Conservation (phyloP, 2,797 vertebrate species). For the Apodemus agrarius region DNA sequence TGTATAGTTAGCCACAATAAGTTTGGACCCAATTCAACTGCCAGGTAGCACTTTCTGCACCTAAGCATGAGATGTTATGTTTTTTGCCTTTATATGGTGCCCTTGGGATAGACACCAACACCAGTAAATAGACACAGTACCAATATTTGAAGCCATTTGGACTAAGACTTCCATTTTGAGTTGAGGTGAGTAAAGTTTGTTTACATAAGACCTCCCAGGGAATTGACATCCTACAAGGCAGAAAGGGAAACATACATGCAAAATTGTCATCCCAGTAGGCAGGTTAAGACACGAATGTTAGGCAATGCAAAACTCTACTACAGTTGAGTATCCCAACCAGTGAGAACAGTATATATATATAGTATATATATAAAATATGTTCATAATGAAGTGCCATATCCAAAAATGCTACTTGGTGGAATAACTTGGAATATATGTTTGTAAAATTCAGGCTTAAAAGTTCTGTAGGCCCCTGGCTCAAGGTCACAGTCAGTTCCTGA, state of each 20-base stretch:
- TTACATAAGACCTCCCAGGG: not conserved
- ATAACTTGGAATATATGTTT: not conserved
- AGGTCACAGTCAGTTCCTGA: not conserved
- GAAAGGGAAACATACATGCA: not conserved
- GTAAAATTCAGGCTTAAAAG: not conserved
- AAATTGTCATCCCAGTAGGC: not conserved
- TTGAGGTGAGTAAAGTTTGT: not conserved
- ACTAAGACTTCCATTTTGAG: not conserved
- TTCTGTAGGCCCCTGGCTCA: not conserved
- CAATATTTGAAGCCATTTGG: not conserved
- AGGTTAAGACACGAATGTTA: not conserved
- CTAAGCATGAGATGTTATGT: not conserved
- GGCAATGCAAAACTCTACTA: not conserved
- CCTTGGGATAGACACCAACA: not conserved
- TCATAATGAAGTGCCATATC: not conserved
- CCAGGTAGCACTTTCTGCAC: not conserved
- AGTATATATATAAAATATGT: no score
- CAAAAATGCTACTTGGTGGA: not conserved
- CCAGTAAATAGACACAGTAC: not conserved
- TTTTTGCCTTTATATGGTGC: not conserved
- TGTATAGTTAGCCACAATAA: not conserved
- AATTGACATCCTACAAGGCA: not conserved
- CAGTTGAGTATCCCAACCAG: not conserved
- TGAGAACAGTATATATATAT: not conserved
- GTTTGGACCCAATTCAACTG: not conserved